phyloP scores from a whole-genome alignment of 2,113 vertebrate species.

The Atlantisia rogersi region DNA sequence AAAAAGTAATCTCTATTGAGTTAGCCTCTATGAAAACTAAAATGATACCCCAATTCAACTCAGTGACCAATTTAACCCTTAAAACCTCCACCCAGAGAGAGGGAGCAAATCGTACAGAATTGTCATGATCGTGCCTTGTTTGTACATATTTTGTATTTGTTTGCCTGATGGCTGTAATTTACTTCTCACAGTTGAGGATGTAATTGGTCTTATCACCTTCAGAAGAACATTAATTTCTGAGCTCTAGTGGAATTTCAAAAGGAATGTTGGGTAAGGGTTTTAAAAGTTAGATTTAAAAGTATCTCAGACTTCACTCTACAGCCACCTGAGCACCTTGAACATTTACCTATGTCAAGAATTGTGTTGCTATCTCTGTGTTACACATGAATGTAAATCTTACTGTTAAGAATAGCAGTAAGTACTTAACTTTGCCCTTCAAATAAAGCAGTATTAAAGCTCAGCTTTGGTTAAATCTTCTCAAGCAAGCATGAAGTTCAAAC shows the following conservation, averaged over 20 bases:
- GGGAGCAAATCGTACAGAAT: not conserved
- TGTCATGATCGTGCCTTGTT: not conserved
- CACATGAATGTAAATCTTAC: not conserved
- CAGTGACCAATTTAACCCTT: not conserved
- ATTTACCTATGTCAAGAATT: not conserved
- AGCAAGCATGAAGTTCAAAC: not conserved
- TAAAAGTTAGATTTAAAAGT: not conserved
- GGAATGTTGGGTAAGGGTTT: not conserved
- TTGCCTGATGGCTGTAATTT: not conserved
- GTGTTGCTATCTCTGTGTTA: not conserved
- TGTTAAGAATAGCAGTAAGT: not conserved
- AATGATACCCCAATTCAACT: not conserved
- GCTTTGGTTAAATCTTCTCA: not conserved
- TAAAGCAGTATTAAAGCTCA: conserved; percentile 29
- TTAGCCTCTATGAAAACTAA: not conserved
- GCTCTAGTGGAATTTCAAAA: not conserved
- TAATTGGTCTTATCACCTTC: not conserved
- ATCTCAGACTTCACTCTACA: not conserved
- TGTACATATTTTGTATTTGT: conserved; percentile 31
- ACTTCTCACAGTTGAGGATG: not conserved
- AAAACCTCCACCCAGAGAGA: not conserved
- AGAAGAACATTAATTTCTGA: not conserved
- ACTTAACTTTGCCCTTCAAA: not conserved
- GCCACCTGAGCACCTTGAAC: not conserved
- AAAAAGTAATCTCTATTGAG: not conserved